Percentiles rank a stretch among this genome's conserved stretches.
These are phyloP conservation scores for Alcedo atthis DNA, from an alignment of 2,797 vertebrate species.

Conservation along the genomic window DNA sequence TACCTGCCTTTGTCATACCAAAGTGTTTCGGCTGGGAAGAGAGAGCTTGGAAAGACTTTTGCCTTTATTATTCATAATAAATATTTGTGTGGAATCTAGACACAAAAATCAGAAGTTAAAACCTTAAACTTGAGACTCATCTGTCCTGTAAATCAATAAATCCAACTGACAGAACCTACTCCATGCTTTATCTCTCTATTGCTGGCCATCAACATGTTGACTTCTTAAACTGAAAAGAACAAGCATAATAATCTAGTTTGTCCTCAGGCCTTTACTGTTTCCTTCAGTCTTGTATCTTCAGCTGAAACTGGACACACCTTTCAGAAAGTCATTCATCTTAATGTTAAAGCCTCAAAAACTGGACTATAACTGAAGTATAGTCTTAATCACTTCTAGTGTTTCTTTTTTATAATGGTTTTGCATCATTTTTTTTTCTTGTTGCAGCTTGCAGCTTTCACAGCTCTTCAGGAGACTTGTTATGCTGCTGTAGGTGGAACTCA, in stretches of 20 bases:
- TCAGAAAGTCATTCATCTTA: background rate
- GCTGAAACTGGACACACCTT: background rate
- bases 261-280: background rate
- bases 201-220: background rate
- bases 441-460: background rate
- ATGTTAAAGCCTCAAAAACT: background rate
- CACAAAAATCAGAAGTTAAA: background rate
- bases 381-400: background rate
- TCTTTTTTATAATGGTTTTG: background rate
- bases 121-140: background rate
- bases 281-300: background rate
- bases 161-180: background rate
- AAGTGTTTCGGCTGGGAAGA: background rate
- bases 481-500: background rate
- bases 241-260: background rate
- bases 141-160: background rate
- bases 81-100: background rate
- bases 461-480: background rate
- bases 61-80: background rate
- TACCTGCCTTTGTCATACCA: slow-evolving; percentile 15
- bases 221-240: background rate
- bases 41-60: background rate
- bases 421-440: background rate
- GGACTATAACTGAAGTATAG: background rate
- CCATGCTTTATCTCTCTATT: background rate